These are phyloP conservation scores for Heterotis niloticus DNA, from an alignment of 2,113 vertebrate species.

Conservation along the genomic window DNA sequence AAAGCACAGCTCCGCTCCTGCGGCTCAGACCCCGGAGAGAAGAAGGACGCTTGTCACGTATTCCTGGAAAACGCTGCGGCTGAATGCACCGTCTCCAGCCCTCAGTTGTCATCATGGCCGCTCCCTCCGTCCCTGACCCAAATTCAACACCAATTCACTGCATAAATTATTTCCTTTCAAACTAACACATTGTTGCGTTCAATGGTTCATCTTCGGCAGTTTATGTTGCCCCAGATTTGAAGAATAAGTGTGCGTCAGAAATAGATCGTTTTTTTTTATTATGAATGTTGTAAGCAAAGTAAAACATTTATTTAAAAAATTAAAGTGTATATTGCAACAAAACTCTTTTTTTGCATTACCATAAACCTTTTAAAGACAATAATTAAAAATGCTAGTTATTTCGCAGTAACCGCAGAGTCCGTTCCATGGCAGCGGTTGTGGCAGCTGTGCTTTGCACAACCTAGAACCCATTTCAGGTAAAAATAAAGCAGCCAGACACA, in stretches of 20 bases:
- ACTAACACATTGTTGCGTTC: slow-evolving; percentile 48
- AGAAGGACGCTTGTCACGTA: neutral
- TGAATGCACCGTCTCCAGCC: neutral
- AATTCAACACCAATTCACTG: slow-evolving; percentile 49
- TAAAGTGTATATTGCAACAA: slow-evolving; percentile 4
- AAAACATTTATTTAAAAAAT: no score
- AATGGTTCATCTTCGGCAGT: slow-evolving; percentile 45
- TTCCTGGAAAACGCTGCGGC: neutral
- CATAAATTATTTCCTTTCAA: slow-evolving; percentile 44
- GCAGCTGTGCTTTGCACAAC: neutral
- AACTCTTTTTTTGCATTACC: neutral
- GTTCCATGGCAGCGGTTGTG: neutral
- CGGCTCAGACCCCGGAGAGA: neutral
- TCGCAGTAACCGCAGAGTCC: neutral
- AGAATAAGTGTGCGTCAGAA: slow-evolving; percentile 32
- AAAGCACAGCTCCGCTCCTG: neutral
- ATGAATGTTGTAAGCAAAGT: slow-evolving; percentile 35
- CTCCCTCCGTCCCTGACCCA: slow-evolving; percentile 46
- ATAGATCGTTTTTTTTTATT: slow-evolving; percentile 36
- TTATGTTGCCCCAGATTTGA: slow-evolving; percentile 43
- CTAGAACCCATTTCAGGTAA: neutral
- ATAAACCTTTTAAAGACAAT: no score
- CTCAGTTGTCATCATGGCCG: slow-evolving; percentile 34
- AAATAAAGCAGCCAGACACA: neutral
- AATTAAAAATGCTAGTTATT: neutral